Conservation (phyloP, 2,113 vertebrate genomes). For the Pseudopipra pipra region DNA sequence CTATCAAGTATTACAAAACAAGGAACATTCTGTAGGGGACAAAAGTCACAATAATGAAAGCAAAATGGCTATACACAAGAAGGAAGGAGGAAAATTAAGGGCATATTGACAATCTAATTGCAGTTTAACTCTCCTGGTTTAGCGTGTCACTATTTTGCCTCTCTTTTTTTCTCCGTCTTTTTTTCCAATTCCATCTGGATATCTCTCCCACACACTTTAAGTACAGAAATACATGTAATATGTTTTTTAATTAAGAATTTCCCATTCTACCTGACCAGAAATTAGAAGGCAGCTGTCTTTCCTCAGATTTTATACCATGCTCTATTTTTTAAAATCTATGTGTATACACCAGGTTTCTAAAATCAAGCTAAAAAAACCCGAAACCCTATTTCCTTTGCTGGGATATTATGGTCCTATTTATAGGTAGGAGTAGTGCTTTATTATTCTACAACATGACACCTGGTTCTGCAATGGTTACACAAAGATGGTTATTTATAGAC, state of each 20-base stretch:
- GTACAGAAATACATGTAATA: neutral
- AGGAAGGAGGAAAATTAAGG: neutral
- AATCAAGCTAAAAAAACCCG: neutral
- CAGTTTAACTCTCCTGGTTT: neutral
- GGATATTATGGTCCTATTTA: neutral
- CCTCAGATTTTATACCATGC: neutral
- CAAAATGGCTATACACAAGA: neutral
- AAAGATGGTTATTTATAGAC: constrained; percentile 40
- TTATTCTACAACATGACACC: neutral
- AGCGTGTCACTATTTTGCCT: neutral
- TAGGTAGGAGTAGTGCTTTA: neutral
- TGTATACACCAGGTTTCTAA: neutral
- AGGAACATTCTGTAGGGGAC: neutral
- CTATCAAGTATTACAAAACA: neutral
- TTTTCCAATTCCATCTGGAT: neutral
- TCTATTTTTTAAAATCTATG: neutral
- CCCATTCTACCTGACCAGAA: neutral
- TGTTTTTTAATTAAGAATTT: neutral
- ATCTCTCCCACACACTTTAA: neutral
- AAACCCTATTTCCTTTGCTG: neutral
- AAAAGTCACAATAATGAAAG: neutral
- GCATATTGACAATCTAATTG: neutral
- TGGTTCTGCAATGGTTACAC: constrained; percentile 21
- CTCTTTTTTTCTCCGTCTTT: neutral
- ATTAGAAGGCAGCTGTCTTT: neutral